Evolutionary conservation across 2,113 vertebrate species (phyloP), one percentile per base, ranked within the genome.

Genomic region (Puntigrus tetrazona): DNA sequence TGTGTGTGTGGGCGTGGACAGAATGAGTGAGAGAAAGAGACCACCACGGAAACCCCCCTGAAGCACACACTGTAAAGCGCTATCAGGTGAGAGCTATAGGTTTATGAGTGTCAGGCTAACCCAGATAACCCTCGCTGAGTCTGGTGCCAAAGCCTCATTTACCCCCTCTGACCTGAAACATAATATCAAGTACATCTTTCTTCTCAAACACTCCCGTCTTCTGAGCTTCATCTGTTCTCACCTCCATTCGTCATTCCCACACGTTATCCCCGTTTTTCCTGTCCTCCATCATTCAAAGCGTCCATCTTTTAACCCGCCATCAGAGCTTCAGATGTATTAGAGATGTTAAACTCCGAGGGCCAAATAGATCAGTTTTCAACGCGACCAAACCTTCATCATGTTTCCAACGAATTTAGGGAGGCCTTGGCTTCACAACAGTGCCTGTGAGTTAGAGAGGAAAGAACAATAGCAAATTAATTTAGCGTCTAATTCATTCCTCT

Each of bases 151-250:
- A 61, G 47, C 72, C 36, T 29, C 25, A 25, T 31, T 84, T 29
- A 29, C 59, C 43, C 59, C 61, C 47, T 59, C 67, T 29, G 59
- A 79, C 38, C 43, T 77, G 45, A 43, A 20, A 50, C 85, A 63
- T 73, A 57, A 76, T 81, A 73, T 72, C 50, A 57, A 61, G 41
- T 16, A 72, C 63, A 67, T 78, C 69, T 63, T 31, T 61, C 50
- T 43, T 72, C 81, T 79, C 81, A 81, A 41, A 70, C 72, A 75
- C 72, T 69, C 78, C 43, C 78, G 25, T 84, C 63, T 78, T 78
- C 78, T 70, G 47, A 84, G 70, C 59, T 81, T 63, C 70, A 84
- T 87, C 72, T 52, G 79, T 84, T 80, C 41, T 84, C 63, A 84
- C 70, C 86, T 81, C 57, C 47, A 81, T 87, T 50, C 45, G 55